A percentile compares a stretch with the other conserved stretches of the same genome.
These are phyloP conservation scores for Cinara cedri DNA, from an alignment of 2,888 invertebrate species.

Conservation along the genomic window DNA sequence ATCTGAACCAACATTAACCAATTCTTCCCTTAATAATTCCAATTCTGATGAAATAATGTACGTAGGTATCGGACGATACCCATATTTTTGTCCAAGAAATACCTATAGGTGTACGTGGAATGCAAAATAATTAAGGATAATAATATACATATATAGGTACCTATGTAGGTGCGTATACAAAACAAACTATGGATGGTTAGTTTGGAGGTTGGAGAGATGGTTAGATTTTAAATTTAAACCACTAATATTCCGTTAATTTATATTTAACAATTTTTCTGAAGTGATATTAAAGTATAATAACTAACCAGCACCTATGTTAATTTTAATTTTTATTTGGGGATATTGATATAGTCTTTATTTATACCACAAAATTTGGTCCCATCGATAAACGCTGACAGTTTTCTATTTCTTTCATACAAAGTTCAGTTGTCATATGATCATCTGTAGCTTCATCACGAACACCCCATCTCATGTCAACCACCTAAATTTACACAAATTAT, in stretches of 20 bases:
- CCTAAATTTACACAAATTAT: slow-evolving; percentile 66
- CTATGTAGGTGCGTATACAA: no score
- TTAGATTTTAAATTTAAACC: not conserved
- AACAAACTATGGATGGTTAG: not conserved
- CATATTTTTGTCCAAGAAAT: slow-evolving; percentile 97
- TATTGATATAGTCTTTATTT: slow-evolving; percentile 56
- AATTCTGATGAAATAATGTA: slow-evolving; percentile 91
- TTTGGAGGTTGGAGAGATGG: no score
- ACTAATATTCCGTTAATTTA: no score
- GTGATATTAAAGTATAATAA: no score
- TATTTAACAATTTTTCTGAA: no score
- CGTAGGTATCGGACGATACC: slow-evolving; percentile 95
- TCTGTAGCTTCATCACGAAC: slow-evolving; percentile 97
- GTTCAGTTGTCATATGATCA: slow-evolving; percentile 98
- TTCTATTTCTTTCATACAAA: slow-evolving; percentile 97
- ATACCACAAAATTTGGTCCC: slow-evolving; percentile 96
- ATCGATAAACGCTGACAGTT: slow-evolving; percentile 96
- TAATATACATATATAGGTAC: no score
- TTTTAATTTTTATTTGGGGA: not conserved
- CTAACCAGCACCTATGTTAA: no score
- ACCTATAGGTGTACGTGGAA: slow-evolving; percentile 66
- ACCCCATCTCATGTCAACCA: slow-evolving; percentile 99
- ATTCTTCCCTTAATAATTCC: slow-evolving; percentile 82
- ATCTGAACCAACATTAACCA: slow-evolving; percentile 82
- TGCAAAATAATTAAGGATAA: not conserved